These are phyloP conservation scores for Neomonachus schauinslandi DNA, from an alignment of 2,113 vertebrate species.

Conservation along the genomic window DNA sequence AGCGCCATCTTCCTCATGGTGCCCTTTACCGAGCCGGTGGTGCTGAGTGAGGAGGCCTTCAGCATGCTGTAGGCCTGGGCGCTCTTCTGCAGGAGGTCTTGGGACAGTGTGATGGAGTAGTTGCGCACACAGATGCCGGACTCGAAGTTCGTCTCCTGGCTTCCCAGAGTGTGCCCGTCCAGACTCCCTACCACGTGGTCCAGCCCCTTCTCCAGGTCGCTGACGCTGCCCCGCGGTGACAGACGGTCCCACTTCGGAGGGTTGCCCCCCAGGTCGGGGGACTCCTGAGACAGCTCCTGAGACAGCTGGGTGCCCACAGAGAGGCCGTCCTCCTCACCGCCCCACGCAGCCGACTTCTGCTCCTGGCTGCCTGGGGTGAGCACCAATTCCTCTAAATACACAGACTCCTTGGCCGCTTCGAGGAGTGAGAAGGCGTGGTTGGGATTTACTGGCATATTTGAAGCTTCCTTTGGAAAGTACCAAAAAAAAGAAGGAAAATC, in stretches of 20 bases:
- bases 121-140: background rate
- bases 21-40: fast-evolving
- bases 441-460: fast-evolving
- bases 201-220: fast-evolving
- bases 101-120: background rate
- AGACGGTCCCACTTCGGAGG: fast-evolving
- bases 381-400: fast-evolving
- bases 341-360: fast-evolving
- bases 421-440: fast-evolving
- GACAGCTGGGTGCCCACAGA: fast-evolving
- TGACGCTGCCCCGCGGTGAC: fast-evolving
- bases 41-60: fast-evolving
- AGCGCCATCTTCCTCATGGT: background rate
- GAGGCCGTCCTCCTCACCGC: background rate
- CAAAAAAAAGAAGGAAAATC: background rate
- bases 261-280: fast-evolving
- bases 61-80: background rate
- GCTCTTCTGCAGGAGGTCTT: background rate
- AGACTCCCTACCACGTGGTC: fast-evolving
- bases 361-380: fast-evolving
- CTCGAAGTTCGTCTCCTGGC: background rate
- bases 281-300: background rate
- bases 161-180: fast-evolving
- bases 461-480: conserved; percentile 14
- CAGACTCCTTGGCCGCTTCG: fast-evolving